Conservation (phyloP, 2,888 invertebrate genomes). For the Plagiodera versicolora region DNA sequence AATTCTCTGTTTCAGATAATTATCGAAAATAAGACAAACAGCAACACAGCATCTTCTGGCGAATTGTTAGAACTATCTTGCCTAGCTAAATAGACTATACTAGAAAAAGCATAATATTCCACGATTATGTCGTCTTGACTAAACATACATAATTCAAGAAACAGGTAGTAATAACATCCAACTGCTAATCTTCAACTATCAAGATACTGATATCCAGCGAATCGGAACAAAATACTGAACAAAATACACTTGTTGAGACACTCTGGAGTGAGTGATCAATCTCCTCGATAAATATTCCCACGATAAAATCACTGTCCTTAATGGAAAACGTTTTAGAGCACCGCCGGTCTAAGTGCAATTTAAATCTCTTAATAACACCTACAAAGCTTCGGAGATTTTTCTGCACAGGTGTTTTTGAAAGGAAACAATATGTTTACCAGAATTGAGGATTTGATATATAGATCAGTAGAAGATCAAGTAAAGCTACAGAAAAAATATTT, state of each 20-base stretch:
- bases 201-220: slow-evolving; percentile 21
- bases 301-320: slow-evolving; percentile 35
- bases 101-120: too few species aligned
- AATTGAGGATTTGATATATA: not conserved
- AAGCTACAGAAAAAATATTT: too few species aligned
- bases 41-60: too few species aligned
- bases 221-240: not conserved
- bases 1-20: too few species aligned
- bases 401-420: slow-evolving; percentile 19
- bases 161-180: not conserved
- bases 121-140: too few species aligned
- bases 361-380: slow-evolving; percentile 45
- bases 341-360: slow-evolving; percentile 40
- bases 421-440: not conserved
- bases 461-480: not conserved
- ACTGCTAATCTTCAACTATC: slow-evolving; percentile 13
- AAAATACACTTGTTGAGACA: slow-evolving; percentile 23
- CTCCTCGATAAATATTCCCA: not conserved
- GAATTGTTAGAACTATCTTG: too few species aligned
- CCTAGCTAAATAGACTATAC: too few species aligned
- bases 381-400: not conserved
- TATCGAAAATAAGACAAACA: too few species aligned
- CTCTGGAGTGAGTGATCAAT: slow-evolving; percentile 22
- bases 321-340: slow-evolving; percentile 38
- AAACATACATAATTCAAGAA: too few species aligned